A percentile compares a stretch with the other conserved stretches of the same genome.
phyloP scores from a whole-genome alignment of 2,113 vertebrate species.

The Nibea coibor region DNA sequence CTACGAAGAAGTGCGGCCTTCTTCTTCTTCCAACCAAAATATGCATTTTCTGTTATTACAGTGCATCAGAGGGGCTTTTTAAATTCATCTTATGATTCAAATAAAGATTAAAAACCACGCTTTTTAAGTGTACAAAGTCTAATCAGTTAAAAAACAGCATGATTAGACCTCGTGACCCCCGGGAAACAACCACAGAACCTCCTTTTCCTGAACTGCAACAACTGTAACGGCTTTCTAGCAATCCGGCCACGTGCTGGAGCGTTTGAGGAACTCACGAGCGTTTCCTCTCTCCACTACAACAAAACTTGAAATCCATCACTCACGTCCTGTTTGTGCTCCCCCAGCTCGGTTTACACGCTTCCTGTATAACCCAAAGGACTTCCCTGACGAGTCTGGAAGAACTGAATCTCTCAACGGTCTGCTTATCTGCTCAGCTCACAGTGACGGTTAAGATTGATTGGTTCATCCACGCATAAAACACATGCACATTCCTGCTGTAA shows the following conservation, averaged over 20 bases:
- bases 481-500: constrained; percentile 10
- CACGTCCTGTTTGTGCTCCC: constrained; percentile 72
- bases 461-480: background rate
- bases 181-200: background rate
- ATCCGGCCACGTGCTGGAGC: constrained; percentile 32
- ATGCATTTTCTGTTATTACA: no score
- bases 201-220: constrained; percentile 41
- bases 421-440: constrained; percentile 70
- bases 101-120: background rate
- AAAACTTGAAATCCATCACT: constrained; percentile 69
- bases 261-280: constrained; percentile 47
- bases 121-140: background rate
- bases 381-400: constrained; percentile 59
- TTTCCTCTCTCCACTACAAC: constrained; percentile 51
- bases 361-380: constrained; percentile 70
- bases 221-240: constrained; percentile 44
- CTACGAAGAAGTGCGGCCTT: background rate
- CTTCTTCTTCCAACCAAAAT: background rate
- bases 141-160: background rate
- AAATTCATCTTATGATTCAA: background rate
- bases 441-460: constrained; percentile 39
- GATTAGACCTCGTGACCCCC: background rate
- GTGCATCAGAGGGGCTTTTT: no score
- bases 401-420: constrained; percentile 53
- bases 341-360: constrained; percentile 72